Evolutionary conservation across 2,797 vertebrate species (phyloP).

Genomic region (Natrix natrix): DNA sequence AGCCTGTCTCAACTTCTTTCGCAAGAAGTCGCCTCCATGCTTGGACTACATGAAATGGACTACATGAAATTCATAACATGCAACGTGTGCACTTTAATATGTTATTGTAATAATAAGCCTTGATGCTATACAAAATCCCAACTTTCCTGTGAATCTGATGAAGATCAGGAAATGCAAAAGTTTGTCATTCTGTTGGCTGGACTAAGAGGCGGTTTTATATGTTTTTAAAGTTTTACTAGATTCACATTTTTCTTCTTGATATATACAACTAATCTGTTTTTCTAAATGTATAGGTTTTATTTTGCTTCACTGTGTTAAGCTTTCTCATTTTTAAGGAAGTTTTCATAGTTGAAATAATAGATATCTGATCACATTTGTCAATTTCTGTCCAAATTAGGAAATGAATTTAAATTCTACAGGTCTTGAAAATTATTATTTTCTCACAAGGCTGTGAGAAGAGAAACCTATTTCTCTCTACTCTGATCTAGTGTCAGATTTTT

Average conservation of each 20-base stretch:
- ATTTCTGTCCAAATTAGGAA: slow-evolving; percentile 10
- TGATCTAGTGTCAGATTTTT: background rate
- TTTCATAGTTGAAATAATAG: slow-evolving; percentile 18
- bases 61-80: background rate
- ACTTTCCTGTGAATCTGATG: background rate
- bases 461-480: background rate
- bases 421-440: background rate
- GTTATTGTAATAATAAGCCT: background rate
- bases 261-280: background rate
- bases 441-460: background rate
- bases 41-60: background rate
- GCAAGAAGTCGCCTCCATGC: background rate
- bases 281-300: slow-evolving; percentile 22
- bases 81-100: slow-evolving; percentile 30
- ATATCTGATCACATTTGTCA: slow-evolving; percentile 26
- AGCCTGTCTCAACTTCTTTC: background rate
- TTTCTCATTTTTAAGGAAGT: background rate
- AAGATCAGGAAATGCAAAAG: background rate
- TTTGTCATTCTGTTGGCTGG: background rate
- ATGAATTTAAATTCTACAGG: background rate
- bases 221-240: slow-evolving; percentile 15
- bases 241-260: background rate
- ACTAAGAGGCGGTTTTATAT: background rate
- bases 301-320: background rate
- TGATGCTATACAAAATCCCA: background rate